Percentiles rank a stretch among this genome's conserved stretches.
These are phyloP conservation scores for Lepidochrysops patricia DNA, from an alignment of 2,888 invertebrate genomes.

Conservation along the genomic window DNA sequence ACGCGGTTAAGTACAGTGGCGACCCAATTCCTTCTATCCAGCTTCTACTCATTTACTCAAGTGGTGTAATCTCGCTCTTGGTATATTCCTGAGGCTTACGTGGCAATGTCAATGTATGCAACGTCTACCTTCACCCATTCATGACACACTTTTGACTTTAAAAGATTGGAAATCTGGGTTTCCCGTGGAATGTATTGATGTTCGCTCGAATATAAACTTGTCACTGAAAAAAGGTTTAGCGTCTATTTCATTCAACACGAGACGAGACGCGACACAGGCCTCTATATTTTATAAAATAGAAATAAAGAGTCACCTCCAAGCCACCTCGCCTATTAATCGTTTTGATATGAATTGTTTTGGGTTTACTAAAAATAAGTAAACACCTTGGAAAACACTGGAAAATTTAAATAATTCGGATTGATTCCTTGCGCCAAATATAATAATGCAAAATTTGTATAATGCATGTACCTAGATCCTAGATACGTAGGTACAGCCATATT, in stretches of 20 bases:
- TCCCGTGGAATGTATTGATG: background rate
- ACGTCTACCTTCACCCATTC: background rate
- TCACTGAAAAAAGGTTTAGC: background rate
- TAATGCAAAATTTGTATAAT: no score
- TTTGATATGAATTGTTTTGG: no score
- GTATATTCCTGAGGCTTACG: background rate
- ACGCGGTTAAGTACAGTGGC: conserved; percentile 20
- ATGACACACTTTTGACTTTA: background rate
- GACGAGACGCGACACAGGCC: no score
- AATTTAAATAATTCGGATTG: background rate
- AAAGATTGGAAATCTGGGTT: background rate
- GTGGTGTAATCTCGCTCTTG: conserved; percentile 21
- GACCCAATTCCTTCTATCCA: conserved; percentile 23
- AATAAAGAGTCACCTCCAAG: no score
- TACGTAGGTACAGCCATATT: no score
- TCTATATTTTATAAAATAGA: no score
- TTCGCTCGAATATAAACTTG: background rate
- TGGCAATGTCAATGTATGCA: background rate
- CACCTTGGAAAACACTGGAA: no score
- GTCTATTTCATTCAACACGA: no score
- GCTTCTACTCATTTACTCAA: conserved; percentile 24
- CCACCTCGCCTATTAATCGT: no score
- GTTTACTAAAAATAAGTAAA: no score
- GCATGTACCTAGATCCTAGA: no score
- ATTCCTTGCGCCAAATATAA: no score